Base-by-base conservation (phyloP, 2,888 invertebrate species). In the Amiota communis region DNA sequence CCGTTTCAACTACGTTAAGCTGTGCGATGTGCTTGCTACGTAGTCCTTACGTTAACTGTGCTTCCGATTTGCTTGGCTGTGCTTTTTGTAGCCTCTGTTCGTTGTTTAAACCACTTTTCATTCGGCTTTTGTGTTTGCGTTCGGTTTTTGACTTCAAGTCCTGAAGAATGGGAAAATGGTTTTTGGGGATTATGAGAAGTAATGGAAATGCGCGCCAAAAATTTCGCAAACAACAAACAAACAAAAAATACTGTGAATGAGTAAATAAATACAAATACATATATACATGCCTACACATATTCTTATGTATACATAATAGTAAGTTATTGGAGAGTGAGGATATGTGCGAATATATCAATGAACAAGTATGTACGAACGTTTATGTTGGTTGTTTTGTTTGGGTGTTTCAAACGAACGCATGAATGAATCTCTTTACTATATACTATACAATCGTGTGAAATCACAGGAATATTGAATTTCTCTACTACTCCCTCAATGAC, bases 21-120 rank as follows among this genome's bases (percentile, higher is more conserved):
- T 13, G 23, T 10, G 59, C 2, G 51, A 17, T 68, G 74, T 70
- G 20, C 57, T 36, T 59, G 20, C 64, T 47, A 53, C 51, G 71
- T 56, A 63, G 74, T 77, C 77, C 79, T 78, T 76, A 74, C 71
- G 77, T 73, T 67, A 73, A 80, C 80, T 80, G 78, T 51, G 67
- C 53, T 20, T 23, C 8, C 17, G 12, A 13, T 11, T 13, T 46
- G 51, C 53, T 51, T 6, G 53, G 36, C 8, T 48, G 48, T 49
- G 67, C 53, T 68, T 68, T 63, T 53, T 68, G 67, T 68, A 68
- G 17, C 13, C 36, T 36, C 9, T 8, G 23, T 51, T n/a, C 47
- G 17, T 11, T 1, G 17, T 11, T 36, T 11, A 20, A 13, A 12
- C 67, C 13, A 12, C 48, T 17, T 9, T 13, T 53, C 51, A 53